Base-by-base conservation (phyloP, 2,888 invertebrate genomes). In the Eurytoma adleriae region DNA sequence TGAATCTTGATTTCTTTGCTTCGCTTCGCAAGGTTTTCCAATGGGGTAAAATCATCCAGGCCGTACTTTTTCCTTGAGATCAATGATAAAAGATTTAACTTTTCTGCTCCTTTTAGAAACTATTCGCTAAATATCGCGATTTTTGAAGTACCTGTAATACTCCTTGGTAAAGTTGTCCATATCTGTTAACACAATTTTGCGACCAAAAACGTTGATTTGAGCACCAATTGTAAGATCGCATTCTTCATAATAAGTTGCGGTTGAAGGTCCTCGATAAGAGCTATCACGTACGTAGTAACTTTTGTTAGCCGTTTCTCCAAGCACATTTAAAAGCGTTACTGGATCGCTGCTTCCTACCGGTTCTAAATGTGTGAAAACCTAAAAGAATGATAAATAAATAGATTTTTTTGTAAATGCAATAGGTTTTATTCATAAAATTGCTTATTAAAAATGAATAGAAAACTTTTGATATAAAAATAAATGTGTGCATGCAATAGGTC, bases 111-210 rank as follows among this genome's bases (percentile, higher is more conserved):
- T 40, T 40, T 3, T 40, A 7, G 0, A 7, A 40, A 40, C 10
- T 7, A 5, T 40, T 40, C 40, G 4, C 5, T 40, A 68, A 48
- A 3, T 18, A 16, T 56, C 7, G n/a, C 20, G 1, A 62, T 40
- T 61, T 54, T n/a, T 3, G 0, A 24, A 4, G 54, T 84, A 90
- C 90, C 89, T 88, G 91, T 97, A 98, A 91, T 96, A 98, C 77
- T 96, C 95, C 89, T 94, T 95, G 0, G 98, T 98, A 85, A 95
- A 97, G 1, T 93, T 92, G 91, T 98, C 98, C 86, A 97, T 96
- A 88, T 96, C 95, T 0, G 94, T 96, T 0, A 98, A 91, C 0
- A 96, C 93, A 27, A 97, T 93, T 83, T 94, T 94, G 27, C 98
- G 93, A 1, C 97, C 97, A 87, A 94, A 97, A 4, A 96, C 94